Evolutionary conservation across 2,113 vertebrate genomes (phyloP).

Genomic region (Tiliqua scincoides): DNA sequence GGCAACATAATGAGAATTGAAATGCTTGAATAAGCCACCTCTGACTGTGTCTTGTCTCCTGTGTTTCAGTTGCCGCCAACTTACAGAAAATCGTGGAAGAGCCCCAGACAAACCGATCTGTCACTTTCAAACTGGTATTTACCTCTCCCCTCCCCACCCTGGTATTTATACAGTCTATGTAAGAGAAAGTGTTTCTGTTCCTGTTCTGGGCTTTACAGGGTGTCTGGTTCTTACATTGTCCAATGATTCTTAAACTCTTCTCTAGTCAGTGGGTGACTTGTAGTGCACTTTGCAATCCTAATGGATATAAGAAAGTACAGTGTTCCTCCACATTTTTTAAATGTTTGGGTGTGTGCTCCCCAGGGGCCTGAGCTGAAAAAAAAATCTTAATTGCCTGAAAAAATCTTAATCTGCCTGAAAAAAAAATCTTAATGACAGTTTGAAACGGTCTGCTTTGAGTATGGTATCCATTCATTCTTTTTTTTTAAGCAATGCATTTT

Average conservation of each 20-base stretch:
- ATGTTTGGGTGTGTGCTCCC: not conserved
- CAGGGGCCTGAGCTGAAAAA: no score
- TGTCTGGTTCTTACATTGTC: not conserved
- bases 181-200: fast-evolving
- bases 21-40: not conserved
- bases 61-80: slow-evolving; percentile 95
- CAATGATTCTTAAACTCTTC: not conserved
- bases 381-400: no score
- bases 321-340: not conserved
- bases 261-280: not conserved
- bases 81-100: slow-evolving; percentile 99
- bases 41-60: slow-evolving; percentile 57
- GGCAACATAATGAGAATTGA: not conserved
- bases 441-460: no score
- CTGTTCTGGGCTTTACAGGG: not conserved
- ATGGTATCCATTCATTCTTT: no score
- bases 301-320: not conserved
- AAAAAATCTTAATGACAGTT: no score
- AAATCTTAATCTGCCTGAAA: no score
- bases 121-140: slow-evolving; percentile 98
- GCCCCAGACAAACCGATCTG: slow-evolving; percentile 93
- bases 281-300: not conserved
- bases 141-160: slow-evolving; percentile 18
- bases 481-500: no score
- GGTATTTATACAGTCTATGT: not conserved